Percentiles rank a stretch among this genome's conserved stretches.
phyloP scores from a whole-genome alignment of 2,888 invertebrate species.

The Leptogaster cylindrica region DNA sequence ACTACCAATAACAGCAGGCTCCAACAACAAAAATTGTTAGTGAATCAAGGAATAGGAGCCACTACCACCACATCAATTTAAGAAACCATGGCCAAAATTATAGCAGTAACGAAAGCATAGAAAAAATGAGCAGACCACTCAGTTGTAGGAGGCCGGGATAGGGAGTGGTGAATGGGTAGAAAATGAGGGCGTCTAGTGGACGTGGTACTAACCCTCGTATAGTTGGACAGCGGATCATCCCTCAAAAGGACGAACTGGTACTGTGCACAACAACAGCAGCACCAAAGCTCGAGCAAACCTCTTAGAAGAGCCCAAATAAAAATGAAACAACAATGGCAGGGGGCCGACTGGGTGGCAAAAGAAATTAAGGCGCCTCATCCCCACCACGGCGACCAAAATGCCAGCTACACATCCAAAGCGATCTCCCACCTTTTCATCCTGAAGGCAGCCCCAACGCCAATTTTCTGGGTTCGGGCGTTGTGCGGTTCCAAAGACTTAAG shows the following conservation, averaged over 20 bases:
- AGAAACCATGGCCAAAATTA: conserved; percentile 43
- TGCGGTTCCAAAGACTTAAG: conserved; percentile 36
- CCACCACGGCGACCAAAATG: conserved; percentile 21
- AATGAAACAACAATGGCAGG: conserved; percentile 26
- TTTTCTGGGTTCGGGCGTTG: conserved; percentile 43
- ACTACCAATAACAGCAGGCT: conserved; percentile 39
- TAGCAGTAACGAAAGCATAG: conserved; percentile 38
- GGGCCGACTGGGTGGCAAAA: conserved; percentile 30
- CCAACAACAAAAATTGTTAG: conserved; percentile 23
- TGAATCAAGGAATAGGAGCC: background rate
- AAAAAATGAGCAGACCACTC: conserved; percentile 34
- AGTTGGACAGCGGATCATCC: conserved; percentile 45
- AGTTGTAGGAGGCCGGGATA: conserved; percentile 22
- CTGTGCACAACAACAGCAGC: conserved; percentile 30
- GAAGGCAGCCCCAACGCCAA: conserved; percentile 41
- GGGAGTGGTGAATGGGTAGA: background rate
- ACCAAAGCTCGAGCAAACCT: conserved; percentile 37
- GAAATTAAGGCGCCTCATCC: conserved; percentile 43
- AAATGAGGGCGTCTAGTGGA: conserved; percentile 29
- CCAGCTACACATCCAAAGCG: conserved; percentile 16
- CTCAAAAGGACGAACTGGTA: conserved; percentile 42
- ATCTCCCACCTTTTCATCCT: conserved; percentile 30
- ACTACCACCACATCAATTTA: conserved; percentile 41
- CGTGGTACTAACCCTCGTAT: conserved; percentile 38
- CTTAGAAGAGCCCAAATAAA: conserved; percentile 43